Evolutionary conservation across 1,140 invertebrate genomes (phyloP), one percentile per base, ranked within the genome.

Genomic region (Trichomalopsis sarcophagae): DNA sequence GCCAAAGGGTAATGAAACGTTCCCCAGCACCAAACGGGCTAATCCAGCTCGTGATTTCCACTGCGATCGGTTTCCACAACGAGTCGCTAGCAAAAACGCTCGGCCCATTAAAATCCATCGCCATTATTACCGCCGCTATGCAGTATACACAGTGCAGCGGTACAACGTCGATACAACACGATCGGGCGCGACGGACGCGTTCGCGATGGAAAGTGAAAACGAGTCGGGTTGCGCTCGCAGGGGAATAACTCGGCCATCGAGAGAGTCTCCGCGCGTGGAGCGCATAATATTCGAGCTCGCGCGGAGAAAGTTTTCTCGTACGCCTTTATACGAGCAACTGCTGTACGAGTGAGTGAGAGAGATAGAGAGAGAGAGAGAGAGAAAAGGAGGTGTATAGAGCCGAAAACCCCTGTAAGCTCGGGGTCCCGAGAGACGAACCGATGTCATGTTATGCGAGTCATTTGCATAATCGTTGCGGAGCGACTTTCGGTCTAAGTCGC

Each of bases 391-490:
- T n/a, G 55, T 62, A 62, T 62, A 62, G 55, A 62, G 21, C 68
- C 68, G 27, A 71, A 71, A 71, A n/a, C 23, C 68, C 68, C 14
- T 21, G 23, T 71, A 44, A 0, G 7, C 4, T 71, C 27, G 30
- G 13, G 7, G 3, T 71, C 68, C 21, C 68, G 68, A 30, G 55
- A 62, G 55, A 62, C 55, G 55, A 62, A 4, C 6, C 55, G 55
- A 62, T 62, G 55, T 62, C 55, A n/a, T 62, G 55, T 62, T 62
- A 62, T 62, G 55, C 55, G 55, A 62, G 17, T 33, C 68, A 71
- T 71, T 71, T 71, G 68, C 68, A 71, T 71, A 71, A 71, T 30
- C 68, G 68, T 4, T 71, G 30, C 21, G 23, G 68, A 55, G 17
- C 66, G 66, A 69, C 66, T 69, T 69, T 69, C 27, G 66, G 66